Evolutionary conservation across 2,888 invertebrate species (phyloP), one percentile per base, ranked within the genome.

Genomic region (Pristionchus exspectatus): DNA sequence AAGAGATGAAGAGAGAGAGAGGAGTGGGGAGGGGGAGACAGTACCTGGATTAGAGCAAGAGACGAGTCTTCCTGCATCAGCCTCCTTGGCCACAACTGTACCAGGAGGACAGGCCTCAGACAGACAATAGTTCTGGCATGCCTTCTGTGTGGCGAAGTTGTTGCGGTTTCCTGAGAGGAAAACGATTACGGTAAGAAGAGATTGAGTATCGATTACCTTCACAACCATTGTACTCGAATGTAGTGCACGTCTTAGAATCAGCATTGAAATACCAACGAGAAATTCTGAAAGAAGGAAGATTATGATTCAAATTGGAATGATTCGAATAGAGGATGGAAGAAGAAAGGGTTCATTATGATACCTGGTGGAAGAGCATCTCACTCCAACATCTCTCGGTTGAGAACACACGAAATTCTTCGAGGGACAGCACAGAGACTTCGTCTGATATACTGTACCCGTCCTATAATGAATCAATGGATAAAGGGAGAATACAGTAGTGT

Each of bases 181-280:
- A 16, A 50, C 0, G 27, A 33, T 63, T n/a, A 30, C 33, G 24
- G 14, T 90, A 38, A 38, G 44, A 50, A 12, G 44, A 50, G 44
- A 50, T 3, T 2, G 30, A 63, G 2, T 16, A 21, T 89, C 74
- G 33, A 54, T 83, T 27, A 90, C 91, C 93, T 88, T 94, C 94
- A 89, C 95, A 95, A 83, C 95, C 95, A 90, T 94, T 95, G 92
- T 95, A 95, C 88, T 94, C 93, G 90, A 95, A 95, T 1, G 93
- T 92, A 88, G 94, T 93, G 88, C 95, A 95, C 5, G 93, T 94
- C 91, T 94, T 94, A 44, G 93, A 92, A 90, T 94, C 94, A 54
- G 93, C 93, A 90, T 95, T 94, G 93, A 95, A 95, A 90, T 92
- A 95, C 93, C 93, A 95, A 74, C 95, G 93, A 59, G 93, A 91